Conservation (phyloP, 1,140 invertebrate genomes). For the Lucilia sericata region DNA sequence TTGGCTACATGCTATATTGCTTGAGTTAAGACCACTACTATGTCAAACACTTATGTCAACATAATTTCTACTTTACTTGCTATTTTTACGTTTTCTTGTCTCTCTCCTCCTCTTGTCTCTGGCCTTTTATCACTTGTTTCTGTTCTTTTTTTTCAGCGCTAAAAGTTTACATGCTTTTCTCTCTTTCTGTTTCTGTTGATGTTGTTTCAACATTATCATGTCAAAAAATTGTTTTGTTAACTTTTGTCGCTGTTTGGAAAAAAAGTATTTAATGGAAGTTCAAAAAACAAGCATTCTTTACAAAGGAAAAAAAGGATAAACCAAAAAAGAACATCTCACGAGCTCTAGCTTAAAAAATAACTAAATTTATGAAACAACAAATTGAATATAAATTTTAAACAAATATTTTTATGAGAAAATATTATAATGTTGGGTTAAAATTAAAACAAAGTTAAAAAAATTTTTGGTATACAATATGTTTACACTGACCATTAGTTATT, state of each 20-base stretch:
- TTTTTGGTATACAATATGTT: too few relatives aligned
- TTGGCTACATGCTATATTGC: neutral
- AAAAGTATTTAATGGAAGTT: too few relatives aligned
- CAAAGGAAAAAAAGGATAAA: too few relatives aligned
- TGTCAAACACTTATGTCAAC: conserved; percentile 23
- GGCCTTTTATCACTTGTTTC: neutral
- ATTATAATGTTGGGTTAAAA: too few relatives aligned
- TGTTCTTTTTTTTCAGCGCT: neutral
- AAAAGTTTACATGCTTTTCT: neutral
- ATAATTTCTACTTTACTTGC: neutral
- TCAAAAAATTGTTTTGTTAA: conserved; percentile 24
- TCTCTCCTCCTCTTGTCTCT: neutral
- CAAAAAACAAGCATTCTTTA: too few relatives aligned
- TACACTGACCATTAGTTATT: too few relatives aligned
- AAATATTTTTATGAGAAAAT: too few relatives aligned
- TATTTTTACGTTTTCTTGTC: neutral
- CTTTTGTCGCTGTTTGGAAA: neutral
- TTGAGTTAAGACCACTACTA: conserved; percentile 11
- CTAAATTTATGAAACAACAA: too few relatives aligned
- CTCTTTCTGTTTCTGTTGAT: neutral
- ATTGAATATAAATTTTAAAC: too few relatives aligned
- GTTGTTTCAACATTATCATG: neutral
- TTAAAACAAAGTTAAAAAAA: too few relatives aligned
- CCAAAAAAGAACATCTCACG: too few relatives aligned
- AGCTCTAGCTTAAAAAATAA: too few relatives aligned